Evolutionary conservation across 2,888 invertebrate species (phyloP), one percentile per base, ranked within the genome.

Genomic region (Synergus umbraculus): DNA sequence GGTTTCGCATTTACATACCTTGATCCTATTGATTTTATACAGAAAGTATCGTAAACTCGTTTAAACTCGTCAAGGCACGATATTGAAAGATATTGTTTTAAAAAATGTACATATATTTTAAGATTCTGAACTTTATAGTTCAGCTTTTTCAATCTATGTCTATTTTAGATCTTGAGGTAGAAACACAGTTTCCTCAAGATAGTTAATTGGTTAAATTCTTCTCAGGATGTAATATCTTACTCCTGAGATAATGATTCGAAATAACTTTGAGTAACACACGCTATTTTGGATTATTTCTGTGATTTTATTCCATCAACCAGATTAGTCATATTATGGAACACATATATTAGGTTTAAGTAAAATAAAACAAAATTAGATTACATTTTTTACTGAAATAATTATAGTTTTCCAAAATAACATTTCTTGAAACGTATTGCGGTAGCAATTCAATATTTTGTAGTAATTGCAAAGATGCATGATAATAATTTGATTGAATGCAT

Each of bases 21-120:
- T 15, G 54, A 73, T 54, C 49, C 54, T 29, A 73, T 73, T 73
- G 73, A 73, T 73, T 73, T 73, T 73, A 73, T 73, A 73, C 49
- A 73, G 49, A 69, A 73, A n/a, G 54, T 73, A 73, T 73, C 73
- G 54, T 73, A 73, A 73, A 73, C 73, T 37, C 29, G 73, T 73
- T 73, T 54, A 41, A 29, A 29, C 29, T 29, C 37, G 73, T 49
- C 54, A 73, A 49, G 69, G 29, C 12, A 22, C 1, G 7, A 46
- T 13, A 44, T 29, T 69, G 2, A 18, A 22, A 49, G 49, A 44
- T 29, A 15, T 12, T 66, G 3, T 43, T 46, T 8, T 13, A n/a
- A 69, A 29, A 49, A 37, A 22, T 7, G 7, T 46, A 22, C 22
- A 22, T 8, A 29, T 13, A 69, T 73, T 73, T 41, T 73, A 54